Conservation (phyloP, 2,113 vertebrate genomes). For the Opisthocomus hoazin region DNA sequence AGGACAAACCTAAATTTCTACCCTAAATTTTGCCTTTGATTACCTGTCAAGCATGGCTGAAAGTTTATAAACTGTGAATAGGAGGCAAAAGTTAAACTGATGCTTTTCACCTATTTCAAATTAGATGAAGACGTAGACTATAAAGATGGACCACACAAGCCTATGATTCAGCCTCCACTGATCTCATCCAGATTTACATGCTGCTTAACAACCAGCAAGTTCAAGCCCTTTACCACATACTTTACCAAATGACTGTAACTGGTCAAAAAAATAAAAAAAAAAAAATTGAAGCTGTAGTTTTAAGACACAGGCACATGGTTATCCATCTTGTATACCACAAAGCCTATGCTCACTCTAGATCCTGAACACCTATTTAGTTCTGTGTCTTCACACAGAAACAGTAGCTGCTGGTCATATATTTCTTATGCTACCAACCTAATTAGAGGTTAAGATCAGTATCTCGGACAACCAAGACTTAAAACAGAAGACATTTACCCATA, state of each 20-base stretch:
- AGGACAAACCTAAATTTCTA: neutral
- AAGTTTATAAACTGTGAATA: neutral
- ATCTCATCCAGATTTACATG: neutral
- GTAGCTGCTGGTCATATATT: neutral
- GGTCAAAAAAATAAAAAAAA: neutral
- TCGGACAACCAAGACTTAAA: neutral
- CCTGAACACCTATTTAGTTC: neutral
- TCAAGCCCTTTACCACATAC: neutral
- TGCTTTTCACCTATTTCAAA: neutral
- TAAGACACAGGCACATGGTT: neutral
- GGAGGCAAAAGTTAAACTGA: neutral
- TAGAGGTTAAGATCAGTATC: neutral
- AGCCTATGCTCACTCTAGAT: neutral
- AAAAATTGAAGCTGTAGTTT: neutral
- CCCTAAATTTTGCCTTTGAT: neutral
- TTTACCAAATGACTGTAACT: neutral
- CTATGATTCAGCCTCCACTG: neutral
- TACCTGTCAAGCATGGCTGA: neutral
- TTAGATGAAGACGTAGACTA: neutral
- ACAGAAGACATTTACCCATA: neutral
- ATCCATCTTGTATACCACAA: neutral
- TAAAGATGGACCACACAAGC: neutral
- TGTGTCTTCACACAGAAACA: neutral
- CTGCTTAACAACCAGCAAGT: neutral
- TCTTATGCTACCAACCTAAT: neutral